These are phyloP conservation scores for Drosophila colorata DNA, from an alignment of 2,888 invertebrate species.

Conservation along the genomic window DNA sequence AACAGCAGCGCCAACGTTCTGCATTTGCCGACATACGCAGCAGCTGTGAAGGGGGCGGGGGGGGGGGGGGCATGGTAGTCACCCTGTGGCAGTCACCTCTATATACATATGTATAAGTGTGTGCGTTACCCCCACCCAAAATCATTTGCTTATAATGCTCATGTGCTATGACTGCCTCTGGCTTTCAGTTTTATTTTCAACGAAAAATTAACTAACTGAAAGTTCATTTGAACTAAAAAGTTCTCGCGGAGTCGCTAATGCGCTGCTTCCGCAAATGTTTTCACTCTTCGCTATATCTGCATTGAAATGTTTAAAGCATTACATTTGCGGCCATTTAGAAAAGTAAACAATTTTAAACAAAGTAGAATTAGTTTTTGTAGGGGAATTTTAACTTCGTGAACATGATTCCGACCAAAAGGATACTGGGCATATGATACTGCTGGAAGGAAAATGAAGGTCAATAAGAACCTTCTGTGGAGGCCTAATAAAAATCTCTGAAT, in stretches of 20 bases:
- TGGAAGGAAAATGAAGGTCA: too few species aligned
- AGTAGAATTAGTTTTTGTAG: too few species aligned
- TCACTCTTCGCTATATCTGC: not conserved
- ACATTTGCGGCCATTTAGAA: not conserved
- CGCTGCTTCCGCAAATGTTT: not conserved
- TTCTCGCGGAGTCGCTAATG: constrained; percentile 6
- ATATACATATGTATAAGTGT: constrained; percentile 7
- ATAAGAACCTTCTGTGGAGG: too few species aligned
- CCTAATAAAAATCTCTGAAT: too few species aligned
- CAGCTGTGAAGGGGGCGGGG: not conserved
- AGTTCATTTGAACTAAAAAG: constrained; percentile 7
- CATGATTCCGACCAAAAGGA: too few species aligned
- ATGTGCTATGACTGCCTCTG: constrained; percentile 30
- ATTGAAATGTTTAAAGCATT: not conserved
- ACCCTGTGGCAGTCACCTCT: constrained; percentile 9
- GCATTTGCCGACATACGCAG: not conserved
- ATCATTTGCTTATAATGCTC: constrained; percentile 35
- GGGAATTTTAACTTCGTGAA: too few species aligned
- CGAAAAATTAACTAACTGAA: constrained; percentile 3
- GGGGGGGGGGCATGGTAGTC: not conserved
- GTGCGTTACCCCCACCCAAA: constrained; percentile 13
- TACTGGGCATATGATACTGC: too few species aligned
- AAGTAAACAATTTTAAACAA: not conserved
- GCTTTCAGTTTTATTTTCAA: constrained; percentile 43
- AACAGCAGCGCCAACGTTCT: constrained; percentile 2